Base-by-base conservation (phyloP, 2,113 vertebrate genomes). In the Natator depressus region DNA sequence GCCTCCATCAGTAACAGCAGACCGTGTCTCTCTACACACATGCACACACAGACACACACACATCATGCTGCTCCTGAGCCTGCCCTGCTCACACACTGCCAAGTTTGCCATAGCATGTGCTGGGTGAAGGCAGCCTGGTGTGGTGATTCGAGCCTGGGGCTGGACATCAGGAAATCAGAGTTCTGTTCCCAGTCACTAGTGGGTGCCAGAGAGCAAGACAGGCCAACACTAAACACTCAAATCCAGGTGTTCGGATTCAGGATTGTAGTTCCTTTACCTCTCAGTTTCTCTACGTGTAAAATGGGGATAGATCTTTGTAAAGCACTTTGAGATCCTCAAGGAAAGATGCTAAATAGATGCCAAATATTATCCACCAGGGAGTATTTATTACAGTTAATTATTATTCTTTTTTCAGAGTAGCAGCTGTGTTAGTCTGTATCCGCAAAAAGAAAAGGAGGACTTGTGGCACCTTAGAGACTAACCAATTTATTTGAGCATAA, bases 141-240 rank as follows among this genome's bases (percentile, higher is more conserved):
- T 19, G 35, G n/a, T 29, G 22, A 2, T 1, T 38, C 35, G n/a
- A 90, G 83, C 57, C 20, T 27, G 0, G 0, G 17, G 11, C 10
- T 59, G 87, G 12, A 19, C 35, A 57, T 2, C 84, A 35, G 3
- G 1, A 3, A 88, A 65, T 6, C 50, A 78, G 59, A 75, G 54
- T 29, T 0, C 27, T 49, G 0, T 0, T 5, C 2, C 20, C 65
- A 38, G n/a, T 27, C 6, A 46, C n/a, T 31, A 8, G 10, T 22
- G 72, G 31, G 49, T 5, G 8, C 50, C 24, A 22, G 49, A 65
- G 10, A 90, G 57, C n/a, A 85, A 46, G 53, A 69, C 29, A 38
- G 65, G 29, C 69, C 80, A 17, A 72, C 24, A 49, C n/a, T 19
- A 29, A 49, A 54, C 2, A 17, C 57, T 75, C 83, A 54, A 42